Percentiles rank a stretch among this genome's conserved stretches.
Conservation (phyloP, 2,113 vertebrate species). For the Datnioides undecimradiatus region DNA sequence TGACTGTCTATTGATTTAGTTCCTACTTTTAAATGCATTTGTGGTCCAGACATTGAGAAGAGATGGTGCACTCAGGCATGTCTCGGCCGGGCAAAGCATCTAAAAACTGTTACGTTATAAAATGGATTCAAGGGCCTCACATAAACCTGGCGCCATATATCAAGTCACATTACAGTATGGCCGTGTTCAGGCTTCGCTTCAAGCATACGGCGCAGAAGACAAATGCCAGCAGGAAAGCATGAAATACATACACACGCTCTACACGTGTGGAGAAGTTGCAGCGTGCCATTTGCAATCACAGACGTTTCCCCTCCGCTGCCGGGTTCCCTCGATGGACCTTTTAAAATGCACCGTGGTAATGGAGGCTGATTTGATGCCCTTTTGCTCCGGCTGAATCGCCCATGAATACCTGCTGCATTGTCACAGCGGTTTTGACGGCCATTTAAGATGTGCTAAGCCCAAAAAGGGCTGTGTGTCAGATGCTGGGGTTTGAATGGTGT, state of each 20-base stretch:
- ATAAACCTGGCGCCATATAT: background rate
- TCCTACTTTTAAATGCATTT: background rate
- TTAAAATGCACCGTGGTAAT: conserved; percentile 25
- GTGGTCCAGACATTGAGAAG: background rate
- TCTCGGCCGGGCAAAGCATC: background rate
- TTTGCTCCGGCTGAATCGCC: conserved; percentile 31
- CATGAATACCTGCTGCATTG: conserved; percentile 49
- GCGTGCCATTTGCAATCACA: background rate
- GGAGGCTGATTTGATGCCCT: conserved; percentile 43
- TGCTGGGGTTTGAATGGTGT: background rate
- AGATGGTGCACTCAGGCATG: background rate
- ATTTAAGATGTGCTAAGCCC: conserved; percentile 41
- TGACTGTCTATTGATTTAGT: background rate
- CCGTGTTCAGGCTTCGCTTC: background rate
- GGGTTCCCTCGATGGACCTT: conserved; percentile 1
- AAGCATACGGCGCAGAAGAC: background rate
- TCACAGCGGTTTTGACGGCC: conserved; percentile 25
- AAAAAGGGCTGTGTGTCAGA: conserved; percentile 49
- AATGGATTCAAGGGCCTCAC: background rate
- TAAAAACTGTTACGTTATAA: background rate
- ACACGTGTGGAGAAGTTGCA: background rate
- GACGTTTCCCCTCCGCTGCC: background rate
- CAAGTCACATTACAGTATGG: background rate
- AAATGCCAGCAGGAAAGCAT: conserved; percentile 1
- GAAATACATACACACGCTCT: conserved; percentile 18